Percentiles rank a stretch among this genome's conserved stretches.
These are phyloP conservation scores for Xanthorhoe designata DNA, from an alignment of 2,888 invertebrate genomes.

Conservation along the genomic window DNA sequence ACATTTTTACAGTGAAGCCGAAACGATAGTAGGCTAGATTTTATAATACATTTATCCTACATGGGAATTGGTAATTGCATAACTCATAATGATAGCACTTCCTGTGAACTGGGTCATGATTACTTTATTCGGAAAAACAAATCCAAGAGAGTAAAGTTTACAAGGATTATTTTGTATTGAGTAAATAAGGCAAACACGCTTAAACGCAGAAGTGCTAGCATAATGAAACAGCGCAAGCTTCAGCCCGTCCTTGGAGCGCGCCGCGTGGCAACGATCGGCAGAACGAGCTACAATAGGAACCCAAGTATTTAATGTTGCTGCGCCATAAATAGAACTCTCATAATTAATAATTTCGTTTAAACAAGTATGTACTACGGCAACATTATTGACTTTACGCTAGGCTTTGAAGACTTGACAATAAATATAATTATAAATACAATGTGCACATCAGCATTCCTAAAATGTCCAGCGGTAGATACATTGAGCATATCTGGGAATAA, in stretches of 20 bases:
- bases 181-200: neutral
- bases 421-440: constrained; percentile 71
- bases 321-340: constrained; percentile 78
- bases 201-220: constrained; percentile 28
- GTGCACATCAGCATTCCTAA: constrained; percentile 67
- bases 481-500: constrained; percentile 69
- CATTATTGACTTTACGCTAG: constrained; percentile 76
- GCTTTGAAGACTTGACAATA: constrained; percentile 69
- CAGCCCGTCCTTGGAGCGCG: constrained; percentile 58
- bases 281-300: constrained; percentile 63
- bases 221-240: constrained; percentile 73
- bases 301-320: constrained; percentile 60
- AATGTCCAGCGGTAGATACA: constrained; percentile 51
- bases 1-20: constrained; percentile 75
- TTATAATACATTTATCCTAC: constrained; percentile 76
- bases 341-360: constrained; percentile 72
- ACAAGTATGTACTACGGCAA: constrained; percentile 75
- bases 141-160: neutral
- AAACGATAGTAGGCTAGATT: constrained; percentile 70
- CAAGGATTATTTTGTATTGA: constrained; percentile 8
- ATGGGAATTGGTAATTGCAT: constrained; percentile 69
- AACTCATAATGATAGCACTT: constrained; percentile 47
- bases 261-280: constrained; percentile 42
- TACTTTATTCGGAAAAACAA: constrained; percentile 5
- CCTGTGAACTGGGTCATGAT: neutral